Evolutionary conservation across 2,113 vertebrate species (phyloP).

Genomic region (Sorex fumeus): DNA sequence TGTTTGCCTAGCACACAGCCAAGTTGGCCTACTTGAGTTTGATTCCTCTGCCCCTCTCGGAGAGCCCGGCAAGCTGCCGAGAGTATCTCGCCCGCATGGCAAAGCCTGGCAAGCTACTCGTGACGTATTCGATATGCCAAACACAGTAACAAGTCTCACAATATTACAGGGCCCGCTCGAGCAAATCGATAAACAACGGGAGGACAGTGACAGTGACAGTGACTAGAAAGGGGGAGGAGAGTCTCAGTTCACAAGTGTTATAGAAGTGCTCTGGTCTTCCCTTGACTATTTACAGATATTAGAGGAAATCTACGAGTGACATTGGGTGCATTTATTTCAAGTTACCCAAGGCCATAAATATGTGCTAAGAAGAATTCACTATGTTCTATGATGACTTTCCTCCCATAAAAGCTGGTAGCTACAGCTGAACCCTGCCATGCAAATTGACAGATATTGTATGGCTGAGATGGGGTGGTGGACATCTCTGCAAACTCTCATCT

Average conservation of each 20-base stretch:
- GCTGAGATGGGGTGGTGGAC: not conserved
- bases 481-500: not conserved
- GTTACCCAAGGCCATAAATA: not conserved
- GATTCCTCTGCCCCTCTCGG: too few species aligned
- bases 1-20: too few species aligned
- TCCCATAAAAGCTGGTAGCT: not conserved
- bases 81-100: too few species aligned
- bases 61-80: too few species aligned
- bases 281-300: not conserved
- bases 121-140: too few species aligned
- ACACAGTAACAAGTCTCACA: too few species aligned
- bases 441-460: not conserved
- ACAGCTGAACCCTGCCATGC: not conserved
- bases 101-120: too few species aligned
- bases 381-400: not conserved
- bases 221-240: not conserved
- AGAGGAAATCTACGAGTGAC: not conserved
- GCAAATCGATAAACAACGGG: too few species aligned
- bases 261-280: not conserved
- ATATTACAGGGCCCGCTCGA: too few species aligned
- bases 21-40: too few species aligned
- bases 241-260: not conserved
- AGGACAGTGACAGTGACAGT: too few species aligned
- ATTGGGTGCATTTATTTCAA: not conserved
- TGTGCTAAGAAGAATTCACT: not conserved